Evolutionary conservation across 2,797 vertebrate species (phyloP).

Genomic region (Sebastes melanostomus): DNA sequence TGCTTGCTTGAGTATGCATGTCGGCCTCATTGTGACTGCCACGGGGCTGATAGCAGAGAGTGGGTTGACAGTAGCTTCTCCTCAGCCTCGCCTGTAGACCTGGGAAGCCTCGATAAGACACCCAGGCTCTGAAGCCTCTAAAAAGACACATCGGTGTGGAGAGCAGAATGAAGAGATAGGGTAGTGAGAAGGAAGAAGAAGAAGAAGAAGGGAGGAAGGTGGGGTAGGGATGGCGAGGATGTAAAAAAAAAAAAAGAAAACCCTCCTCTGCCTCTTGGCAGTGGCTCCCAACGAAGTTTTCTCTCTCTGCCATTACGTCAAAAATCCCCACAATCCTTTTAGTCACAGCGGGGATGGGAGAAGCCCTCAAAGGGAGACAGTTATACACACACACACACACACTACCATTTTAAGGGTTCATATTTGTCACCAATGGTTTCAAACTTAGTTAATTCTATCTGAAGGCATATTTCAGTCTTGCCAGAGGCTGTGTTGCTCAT

Average conservation of each 20-base stretch:
- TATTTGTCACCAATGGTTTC: constrained; percentile 57
- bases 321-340: constrained; percentile 81
- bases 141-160: constrained; percentile 69
- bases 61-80: constrained; percentile 70
- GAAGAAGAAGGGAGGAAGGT: constrained; percentile 9
- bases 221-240: constrained; percentile 31
- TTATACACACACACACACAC: constrained; percentile 6
- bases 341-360: constrained; percentile 78
- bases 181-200: constrained; percentile 23
- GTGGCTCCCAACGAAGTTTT: constrained; percentile 66
- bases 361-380: constrained; percentile 68
- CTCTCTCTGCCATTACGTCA: constrained; percentile 69
- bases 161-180: constrained; percentile 63
- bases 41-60: constrained; percentile 65
- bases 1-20: constrained; percentile 61
- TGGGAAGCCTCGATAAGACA: constrained; percentile 80
- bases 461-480: constrained; percentile 48
- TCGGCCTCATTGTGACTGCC: constrained; percentile 69
- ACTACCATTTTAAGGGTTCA: constrained; percentile 45
- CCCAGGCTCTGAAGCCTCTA: constrained; percentile 65
- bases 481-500: constrained; percentile 32
- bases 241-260: constrained; percentile 42
- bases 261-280: constrained; percentile 64
- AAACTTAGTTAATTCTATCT: constrained; percentile 67
- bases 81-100: constrained; percentile 71